These are phyloP conservation scores for Anguilla japonica DNA, from an alignment of 2,113 vertebrate species.

Conservation along the genomic window DNA sequence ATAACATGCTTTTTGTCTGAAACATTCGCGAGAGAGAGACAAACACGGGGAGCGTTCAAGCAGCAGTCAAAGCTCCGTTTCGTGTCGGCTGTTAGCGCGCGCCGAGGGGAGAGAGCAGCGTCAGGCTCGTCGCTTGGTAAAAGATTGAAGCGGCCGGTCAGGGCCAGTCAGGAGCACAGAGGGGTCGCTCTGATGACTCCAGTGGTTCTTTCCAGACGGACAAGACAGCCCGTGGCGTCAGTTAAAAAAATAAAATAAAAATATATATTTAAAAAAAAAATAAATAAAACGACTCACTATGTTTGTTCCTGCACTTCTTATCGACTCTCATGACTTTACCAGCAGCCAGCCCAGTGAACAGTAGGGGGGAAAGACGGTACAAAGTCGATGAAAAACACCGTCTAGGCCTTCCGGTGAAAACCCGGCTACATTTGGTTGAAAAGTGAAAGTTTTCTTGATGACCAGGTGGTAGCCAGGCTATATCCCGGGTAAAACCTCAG, in stretches of 20 bases:
- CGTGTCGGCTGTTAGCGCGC: constrained; percentile 36
- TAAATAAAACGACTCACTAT: not conserved
- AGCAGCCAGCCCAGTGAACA: not conserved
- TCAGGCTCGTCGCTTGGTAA: not conserved
- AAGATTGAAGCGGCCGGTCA: not conserved
- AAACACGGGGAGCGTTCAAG: not conserved
- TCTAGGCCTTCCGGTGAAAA: too few species aligned
- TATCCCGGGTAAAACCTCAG: too few species aligned
- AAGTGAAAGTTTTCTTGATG: too few species aligned
- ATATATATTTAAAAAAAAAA: too few species aligned
- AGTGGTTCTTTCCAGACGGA: not conserved
- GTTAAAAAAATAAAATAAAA: not conserved
- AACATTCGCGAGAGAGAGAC: constrained; percentile 41
- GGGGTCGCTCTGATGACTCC: not conserved
- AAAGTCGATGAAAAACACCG: too few species aligned
- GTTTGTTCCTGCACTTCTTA: not conserved
- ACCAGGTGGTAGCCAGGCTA: too few species aligned
- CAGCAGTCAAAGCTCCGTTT: constrained; percentile 32
- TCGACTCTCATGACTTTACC: not conserved
- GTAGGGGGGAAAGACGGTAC: too few species aligned
- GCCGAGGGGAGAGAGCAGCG: not conserved
- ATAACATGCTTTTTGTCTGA: not conserved
- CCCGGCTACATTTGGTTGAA: too few species aligned
- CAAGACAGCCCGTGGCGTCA: not conserved
- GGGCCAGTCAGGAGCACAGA: not conserved